phyloP scores from a whole-genome alignment of 2,797 vertebrate species.

The Enteromius unitaeniatus region DNA sequence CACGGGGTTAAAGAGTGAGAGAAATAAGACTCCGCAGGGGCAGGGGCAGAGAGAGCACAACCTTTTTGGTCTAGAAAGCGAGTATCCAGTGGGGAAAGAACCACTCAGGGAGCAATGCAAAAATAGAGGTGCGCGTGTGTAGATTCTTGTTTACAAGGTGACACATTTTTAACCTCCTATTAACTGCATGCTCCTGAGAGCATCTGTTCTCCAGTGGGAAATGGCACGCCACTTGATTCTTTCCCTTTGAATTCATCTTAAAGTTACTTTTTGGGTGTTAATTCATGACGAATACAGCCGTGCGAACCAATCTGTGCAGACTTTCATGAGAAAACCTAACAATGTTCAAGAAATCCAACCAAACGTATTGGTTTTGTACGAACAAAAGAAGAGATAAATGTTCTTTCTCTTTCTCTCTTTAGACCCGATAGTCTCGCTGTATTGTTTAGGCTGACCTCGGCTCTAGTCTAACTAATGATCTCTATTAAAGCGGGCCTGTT shows the following conservation, averaged over 20 bases:
- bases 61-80: slow-evolving; percentile 60
- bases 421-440: slow-evolving; percentile 79
- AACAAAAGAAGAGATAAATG: slow-evolving; percentile 34
- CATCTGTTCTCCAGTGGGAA: slow-evolving; percentile 50
- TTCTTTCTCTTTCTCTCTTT: not conserved
- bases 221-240: slow-evolving; percentile 20
- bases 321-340: slow-evolving; percentile 13
- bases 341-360: not conserved
- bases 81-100: slow-evolving; percentile 59
- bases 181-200: slow-evolving; percentile 69
- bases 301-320: not conserved
- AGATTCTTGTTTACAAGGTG: slow-evolving; percentile 77
- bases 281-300: not conserved
- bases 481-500: slow-evolving; percentile 88
- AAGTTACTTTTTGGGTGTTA: slow-evolving; percentile 20
- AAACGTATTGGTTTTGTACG: not conserved
- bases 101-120: slow-evolving; percentile 44
- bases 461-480: slow-evolving; percentile 91
- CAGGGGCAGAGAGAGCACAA: slow-evolving; percentile 61
- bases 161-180: slow-evolving; percentile 75
- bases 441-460: slow-evolving; percentile 89
- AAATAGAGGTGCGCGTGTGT: slow-evolving; percentile 57
- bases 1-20: slow-evolving; percentile 66
- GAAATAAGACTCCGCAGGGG: slow-evolving; percentile 63
- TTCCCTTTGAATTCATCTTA: slow-evolving; percentile 29